Conservation (phyloP, 1,140 invertebrate genomes). For the Euura saliciscinereae region DNA sequence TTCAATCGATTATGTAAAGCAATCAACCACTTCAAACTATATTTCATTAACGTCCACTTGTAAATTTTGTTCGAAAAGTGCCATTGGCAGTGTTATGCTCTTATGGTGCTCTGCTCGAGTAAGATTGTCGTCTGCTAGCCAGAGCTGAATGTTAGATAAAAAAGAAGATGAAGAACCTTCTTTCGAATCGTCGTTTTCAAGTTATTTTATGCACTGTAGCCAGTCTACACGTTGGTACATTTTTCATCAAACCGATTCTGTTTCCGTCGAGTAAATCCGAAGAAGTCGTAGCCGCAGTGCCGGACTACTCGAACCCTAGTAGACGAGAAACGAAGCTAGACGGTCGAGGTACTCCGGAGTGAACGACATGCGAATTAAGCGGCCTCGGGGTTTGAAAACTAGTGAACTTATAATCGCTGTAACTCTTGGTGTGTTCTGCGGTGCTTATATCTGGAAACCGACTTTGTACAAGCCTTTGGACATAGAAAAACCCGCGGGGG, state of each 20-base stretch:
- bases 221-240: neutral
- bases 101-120: no score
- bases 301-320: neutral
- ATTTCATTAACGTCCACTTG: no score
- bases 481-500: neutral
- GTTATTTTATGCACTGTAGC: neutral
- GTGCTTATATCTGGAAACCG: constrained; percentile 26
- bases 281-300: neutral
- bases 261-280: neutral
- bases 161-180: neutral
- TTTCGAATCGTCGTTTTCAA: neutral
- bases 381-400: neutral
- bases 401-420: constrained; percentile 1
- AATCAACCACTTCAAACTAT: no score
- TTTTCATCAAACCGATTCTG: neutral
- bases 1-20: no score
- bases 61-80: no score
- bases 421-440: neutral
- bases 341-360: neutral
- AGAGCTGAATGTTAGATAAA: neutral
- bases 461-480: neutral
- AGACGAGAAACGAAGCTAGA: neutral
- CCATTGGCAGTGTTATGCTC: no score
- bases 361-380: constrained; percentile 11
- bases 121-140: no score